These are phyloP conservation scores for Drosophila rellima DNA, from an alignment of 2,888 invertebrate species.

Conservation along the genomic window DNA sequence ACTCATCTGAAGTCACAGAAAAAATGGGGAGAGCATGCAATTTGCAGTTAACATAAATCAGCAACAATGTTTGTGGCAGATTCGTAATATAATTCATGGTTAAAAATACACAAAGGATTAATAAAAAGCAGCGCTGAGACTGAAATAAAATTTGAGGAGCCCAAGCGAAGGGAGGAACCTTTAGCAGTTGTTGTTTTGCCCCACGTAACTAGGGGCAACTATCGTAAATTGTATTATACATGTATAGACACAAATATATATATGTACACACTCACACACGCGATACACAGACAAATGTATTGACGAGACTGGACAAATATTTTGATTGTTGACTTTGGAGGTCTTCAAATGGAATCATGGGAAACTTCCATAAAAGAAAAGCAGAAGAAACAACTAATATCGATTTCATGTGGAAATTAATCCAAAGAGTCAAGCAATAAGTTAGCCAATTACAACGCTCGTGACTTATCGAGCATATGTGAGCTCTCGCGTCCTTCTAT, in stretches of 20 bases:
- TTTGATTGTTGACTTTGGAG: slow-evolving; percentile 28
- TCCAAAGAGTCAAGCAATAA: slow-evolving; percentile 51
- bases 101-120: slow-evolving; percentile 76
- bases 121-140: slow-evolving; percentile 52
- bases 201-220: slow-evolving; percentile 73
- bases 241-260: slow-evolving; percentile 21
- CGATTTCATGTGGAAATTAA: slow-evolving; percentile 47
- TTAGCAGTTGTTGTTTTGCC: slow-evolving; percentile 63
- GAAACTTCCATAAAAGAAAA: slow-evolving; percentile 9
- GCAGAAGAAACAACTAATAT: slow-evolving; percentile 33
- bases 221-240: slow-evolving; percentile 32
- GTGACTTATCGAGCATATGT: slow-evolving; percentile 32
- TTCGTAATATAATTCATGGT: slow-evolving; percentile 62
- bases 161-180: slow-evolving; percentile 10
- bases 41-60: slow-evolving; percentile 63
- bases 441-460: slow-evolving; percentile 48
- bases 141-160: slow-evolving; percentile 28
- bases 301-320: slow-evolving; percentile 51
- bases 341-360: slow-evolving; percentile 12
- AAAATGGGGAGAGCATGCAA: slow-evolving; percentile 7
- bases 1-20: slow-evolving; percentile 1
- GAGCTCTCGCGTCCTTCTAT: neutral
- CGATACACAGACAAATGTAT: slow-evolving; percentile 15
- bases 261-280: slow-evolving; percentile 28
- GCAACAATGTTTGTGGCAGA: slow-evolving; percentile 45